Evolutionary conservation across 2,797 vertebrate species (phyloP).

Genomic region (Xenentodon cancila): DNA sequence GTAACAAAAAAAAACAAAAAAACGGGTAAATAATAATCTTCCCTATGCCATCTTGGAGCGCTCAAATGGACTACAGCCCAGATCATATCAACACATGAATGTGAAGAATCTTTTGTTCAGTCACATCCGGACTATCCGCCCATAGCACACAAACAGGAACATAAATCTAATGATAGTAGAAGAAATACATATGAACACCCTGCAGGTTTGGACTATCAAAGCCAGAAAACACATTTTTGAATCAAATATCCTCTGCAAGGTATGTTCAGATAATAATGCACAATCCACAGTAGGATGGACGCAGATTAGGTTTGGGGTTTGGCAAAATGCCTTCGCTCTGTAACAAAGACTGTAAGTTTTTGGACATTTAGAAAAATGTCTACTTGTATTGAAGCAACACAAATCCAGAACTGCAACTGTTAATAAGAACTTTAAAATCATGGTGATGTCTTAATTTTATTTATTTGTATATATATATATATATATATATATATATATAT

Average conservation of each 20-base stretch:
- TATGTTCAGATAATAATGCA: constrained; percentile 31
- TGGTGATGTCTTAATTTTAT: not conserved
- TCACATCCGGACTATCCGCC: constrained; percentile 3
- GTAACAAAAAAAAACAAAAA: constrained; percentile 1
- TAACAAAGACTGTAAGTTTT: constrained; percentile 8
- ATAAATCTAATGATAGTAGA: not conserved
- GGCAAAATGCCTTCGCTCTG: constrained; percentile 15
- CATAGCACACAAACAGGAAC: not conserved
- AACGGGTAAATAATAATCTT: not conserved
- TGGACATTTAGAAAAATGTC: constrained; percentile 1
- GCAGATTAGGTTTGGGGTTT: constrained; percentile 17
- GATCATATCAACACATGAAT: constrained; percentile 21
- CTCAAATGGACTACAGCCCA: constrained; percentile 5
- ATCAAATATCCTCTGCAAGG: constrained; percentile 22
- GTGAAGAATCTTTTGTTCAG: not conserved
- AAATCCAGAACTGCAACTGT: not conserved
- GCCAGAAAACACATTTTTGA: constrained; percentile 10
- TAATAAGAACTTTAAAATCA: not conserved
- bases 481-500: too few species aligned
- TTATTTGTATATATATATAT: too few species aligned
- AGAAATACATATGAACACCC: constrained; percentile 12
- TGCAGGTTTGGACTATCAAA: constrained; percentile 24
- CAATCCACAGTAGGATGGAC: constrained; percentile 8
- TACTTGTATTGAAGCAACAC: not conserved
- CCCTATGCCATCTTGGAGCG: not conserved